These are phyloP conservation scores for Strix uralensis DNA, from an alignment of 2,113 vertebrate species.

Conservation along the genomic window DNA sequence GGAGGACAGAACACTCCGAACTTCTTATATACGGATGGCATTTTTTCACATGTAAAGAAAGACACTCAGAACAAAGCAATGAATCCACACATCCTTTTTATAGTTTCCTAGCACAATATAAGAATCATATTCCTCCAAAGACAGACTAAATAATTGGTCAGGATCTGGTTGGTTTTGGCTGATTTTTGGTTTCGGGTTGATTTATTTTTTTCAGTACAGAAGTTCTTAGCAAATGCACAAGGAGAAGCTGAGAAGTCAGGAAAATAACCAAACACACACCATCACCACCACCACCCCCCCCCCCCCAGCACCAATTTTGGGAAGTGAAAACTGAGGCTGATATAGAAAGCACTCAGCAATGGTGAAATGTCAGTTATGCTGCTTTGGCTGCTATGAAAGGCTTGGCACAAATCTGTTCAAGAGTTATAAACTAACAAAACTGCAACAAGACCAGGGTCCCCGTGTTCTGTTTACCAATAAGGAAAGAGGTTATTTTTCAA, in stretches of 20 bases:
- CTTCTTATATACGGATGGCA: accelerated
- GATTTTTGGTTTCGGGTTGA: too few species aligned
- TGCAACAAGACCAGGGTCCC: not conserved
- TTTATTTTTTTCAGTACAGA: not conserved
- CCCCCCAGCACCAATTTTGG: not conserved
- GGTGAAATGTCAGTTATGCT: not conserved
- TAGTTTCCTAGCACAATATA: not conserved
- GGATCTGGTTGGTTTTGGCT: not conserved
- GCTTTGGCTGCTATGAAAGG: not conserved
- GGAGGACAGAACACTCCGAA: not conserved
- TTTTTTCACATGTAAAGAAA: not conserved
- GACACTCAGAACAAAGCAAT: not conserved
- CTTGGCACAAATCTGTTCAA: not conserved
- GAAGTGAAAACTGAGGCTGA: not conserved
- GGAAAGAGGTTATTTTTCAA: not conserved
- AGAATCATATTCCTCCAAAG: not conserved
- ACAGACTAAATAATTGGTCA: not conserved
- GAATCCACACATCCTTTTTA: not conserved
- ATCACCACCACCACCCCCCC: too few species aligned
- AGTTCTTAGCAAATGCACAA: not conserved
- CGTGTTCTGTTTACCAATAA: not conserved
- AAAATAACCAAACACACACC: not conserved
- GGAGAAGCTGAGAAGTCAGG: not conserved
- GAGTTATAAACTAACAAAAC: not conserved
- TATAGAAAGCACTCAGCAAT: accelerated